phyloP scores from a whole-genome alignment of 2,888 invertebrate species.

The Eristalinus aeneus region DNA sequence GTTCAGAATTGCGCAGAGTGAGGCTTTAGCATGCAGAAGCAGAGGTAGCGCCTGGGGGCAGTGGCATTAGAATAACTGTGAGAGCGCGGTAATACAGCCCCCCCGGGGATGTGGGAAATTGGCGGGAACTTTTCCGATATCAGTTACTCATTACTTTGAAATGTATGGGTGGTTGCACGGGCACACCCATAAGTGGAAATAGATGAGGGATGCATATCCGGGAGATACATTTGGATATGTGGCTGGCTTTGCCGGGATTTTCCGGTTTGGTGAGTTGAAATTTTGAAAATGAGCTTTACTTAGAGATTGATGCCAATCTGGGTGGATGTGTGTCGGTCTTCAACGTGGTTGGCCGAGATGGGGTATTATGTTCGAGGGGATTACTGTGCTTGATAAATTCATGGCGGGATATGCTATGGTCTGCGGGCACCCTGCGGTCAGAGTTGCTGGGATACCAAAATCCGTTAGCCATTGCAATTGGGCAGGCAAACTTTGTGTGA shows the following conservation, averaged over 20 bases:
- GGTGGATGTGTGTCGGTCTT: neutral
- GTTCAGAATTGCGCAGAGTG: too few species aligned
- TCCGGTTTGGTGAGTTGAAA: neutral
- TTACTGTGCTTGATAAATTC: too few species aligned
- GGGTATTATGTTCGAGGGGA: too few species aligned
- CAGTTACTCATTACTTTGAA: conserved; percentile 25
- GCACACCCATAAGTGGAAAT: conserved; percentile 16
- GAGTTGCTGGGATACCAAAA: too few species aligned
- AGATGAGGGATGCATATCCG: conserved; percentile 1
- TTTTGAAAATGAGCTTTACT: neutral
- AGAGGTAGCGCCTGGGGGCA: neutral
- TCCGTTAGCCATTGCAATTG: too few species aligned
- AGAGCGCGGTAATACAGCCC: neutral
- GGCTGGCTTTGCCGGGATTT: conserved; percentile 13
- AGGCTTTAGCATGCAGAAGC: neutral
- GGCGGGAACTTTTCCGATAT: conserved; percentile 29
- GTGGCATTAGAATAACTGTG: neutral
- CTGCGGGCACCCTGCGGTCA: too few species aligned
- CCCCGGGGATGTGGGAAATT: neutral
- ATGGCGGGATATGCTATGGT: too few species aligned
- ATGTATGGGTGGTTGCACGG: neutral
- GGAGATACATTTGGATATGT: neutral
- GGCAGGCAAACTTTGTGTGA: too few species aligned
- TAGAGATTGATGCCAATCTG: neutral
- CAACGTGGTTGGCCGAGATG: too few species aligned